Conservation (phyloP, 2,113 vertebrate species). For the Crotalus tigris region DNA sequence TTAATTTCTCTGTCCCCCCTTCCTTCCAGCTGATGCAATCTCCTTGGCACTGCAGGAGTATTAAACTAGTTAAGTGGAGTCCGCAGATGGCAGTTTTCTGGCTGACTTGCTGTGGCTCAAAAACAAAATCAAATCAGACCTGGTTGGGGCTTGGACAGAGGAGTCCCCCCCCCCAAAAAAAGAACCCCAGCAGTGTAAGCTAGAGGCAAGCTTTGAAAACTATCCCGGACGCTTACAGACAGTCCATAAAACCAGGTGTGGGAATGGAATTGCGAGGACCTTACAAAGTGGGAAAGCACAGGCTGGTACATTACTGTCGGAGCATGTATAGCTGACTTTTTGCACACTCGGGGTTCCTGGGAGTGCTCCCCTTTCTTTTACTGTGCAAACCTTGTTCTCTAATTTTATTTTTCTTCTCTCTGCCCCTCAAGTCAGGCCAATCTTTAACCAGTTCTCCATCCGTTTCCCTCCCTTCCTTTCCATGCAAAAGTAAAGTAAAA, state of each 20-base stretch:
- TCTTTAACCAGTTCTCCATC: neutral
- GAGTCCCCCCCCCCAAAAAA: neutral
- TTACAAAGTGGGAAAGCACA: neutral
- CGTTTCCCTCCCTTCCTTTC: neutral
- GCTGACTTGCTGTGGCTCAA: neutral
- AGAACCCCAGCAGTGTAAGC: neutral
- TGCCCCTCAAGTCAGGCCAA: neutral
- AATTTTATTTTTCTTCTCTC: neutral
- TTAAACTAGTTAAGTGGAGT: no score
- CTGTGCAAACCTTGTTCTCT: neutral
- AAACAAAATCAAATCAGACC: neutral
- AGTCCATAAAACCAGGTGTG: neutral
- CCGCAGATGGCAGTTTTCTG: no score
- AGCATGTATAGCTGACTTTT: neutral
- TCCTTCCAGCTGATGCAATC: neutral
- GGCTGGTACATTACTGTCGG: neutral
- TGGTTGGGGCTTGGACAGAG: neutral
- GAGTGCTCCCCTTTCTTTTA: neutral
- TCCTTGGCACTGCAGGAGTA: no score
- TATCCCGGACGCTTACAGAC: neutral
- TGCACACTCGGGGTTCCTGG: neutral
- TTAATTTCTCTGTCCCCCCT: neutral
- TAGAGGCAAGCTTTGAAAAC: neutral
- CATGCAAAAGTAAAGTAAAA: neutral
- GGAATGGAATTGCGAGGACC: neutral